A percentile compares a stretch with the other conserved stretches of the same genome.
These are phyloP conservation scores for Baccha elongata DNA, from an alignment of 2,888 invertebrate genomes.

Conservation along the genomic window DNA sequence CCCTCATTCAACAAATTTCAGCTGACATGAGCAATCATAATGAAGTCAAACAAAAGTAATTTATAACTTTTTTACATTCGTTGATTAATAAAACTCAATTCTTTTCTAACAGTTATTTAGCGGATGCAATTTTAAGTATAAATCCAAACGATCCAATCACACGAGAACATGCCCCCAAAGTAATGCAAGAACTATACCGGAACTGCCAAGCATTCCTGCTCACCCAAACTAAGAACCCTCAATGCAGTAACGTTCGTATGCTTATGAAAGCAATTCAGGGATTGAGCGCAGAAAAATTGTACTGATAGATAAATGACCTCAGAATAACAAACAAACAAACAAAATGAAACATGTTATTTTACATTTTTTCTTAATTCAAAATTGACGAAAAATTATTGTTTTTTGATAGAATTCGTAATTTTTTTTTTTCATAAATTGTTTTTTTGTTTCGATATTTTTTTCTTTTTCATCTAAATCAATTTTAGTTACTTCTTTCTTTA, in stretches of 20 bases:
- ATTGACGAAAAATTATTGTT: conserved; percentile 43
- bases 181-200: conserved; percentile 89
- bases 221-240: conserved; percentile 86
- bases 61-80: neutral
- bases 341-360: conserved; percentile 43
- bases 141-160: conserved; percentile 90
- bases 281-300: conserved; percentile 54
- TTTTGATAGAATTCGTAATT: conserved; percentile 46
- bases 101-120: conserved; percentile 87
- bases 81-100: neutral
- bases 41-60: conserved; percentile 90
- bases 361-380: conserved; percentile 35
- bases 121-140: conserved; percentile 92
- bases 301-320: conserved; percentile 49
- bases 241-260: conserved; percentile 82
- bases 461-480: conserved; percentile 24
- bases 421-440: conserved; percentile 20
- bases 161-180: conserved; percentile 91
- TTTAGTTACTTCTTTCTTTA: conserved; percentile 34
- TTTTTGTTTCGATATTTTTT: conserved; percentile 21
- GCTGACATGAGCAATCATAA: conserved; percentile 94
- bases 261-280: conserved; percentile 82
- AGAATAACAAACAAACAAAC: conserved; percentile 10
- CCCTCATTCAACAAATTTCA: conserved; percentile 96
- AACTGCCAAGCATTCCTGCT: conserved; percentile 88